Percentiles rank a stretch among this genome's conserved stretches.
Evolutionary conservation across 2,888 invertebrate genomes (phyloP).

Genomic region (Ophion ventricosus): DNA sequence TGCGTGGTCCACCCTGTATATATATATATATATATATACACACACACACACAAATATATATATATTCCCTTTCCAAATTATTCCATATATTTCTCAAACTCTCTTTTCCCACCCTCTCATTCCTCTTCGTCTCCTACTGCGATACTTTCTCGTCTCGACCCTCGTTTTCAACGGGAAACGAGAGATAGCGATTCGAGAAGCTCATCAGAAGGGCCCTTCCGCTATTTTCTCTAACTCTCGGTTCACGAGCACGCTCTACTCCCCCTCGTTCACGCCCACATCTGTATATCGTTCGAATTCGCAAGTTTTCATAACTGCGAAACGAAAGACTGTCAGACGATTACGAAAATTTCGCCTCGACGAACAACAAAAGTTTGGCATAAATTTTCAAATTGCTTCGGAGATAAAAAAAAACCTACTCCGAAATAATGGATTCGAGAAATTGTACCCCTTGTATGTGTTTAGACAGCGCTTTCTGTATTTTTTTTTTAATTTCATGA

Average conservation of each 20-base stretch:
- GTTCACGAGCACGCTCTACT: conserved; percentile 17
- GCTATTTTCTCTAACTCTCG: conserved; percentile 64
- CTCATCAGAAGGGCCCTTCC: conserved; percentile 72
- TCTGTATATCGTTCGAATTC: conserved; percentile 9
- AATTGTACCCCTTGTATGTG: no score
- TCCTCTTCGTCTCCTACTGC: conserved; percentile 38
- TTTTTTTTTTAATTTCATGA: no score
- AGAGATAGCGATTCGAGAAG: conserved; percentile 73
- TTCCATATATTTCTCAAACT: conserved; percentile 65
- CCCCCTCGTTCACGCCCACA: conserved; percentile 19
- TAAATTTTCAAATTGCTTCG: no score
- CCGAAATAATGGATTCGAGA: no score
- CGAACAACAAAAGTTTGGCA: no score
- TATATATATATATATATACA: neutral
- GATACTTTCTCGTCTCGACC: conserved; percentile 44
- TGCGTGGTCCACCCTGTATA: no score
- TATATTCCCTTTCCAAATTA: conserved; percentile 55
- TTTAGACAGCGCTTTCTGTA: no score
- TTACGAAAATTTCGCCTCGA: conserved; percentile 6
- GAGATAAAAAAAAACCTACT: no score
- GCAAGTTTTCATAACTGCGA: conserved; percentile 9
- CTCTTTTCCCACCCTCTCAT: conserved; percentile 32
- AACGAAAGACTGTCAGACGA: conserved; percentile 25
- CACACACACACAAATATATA: no score
- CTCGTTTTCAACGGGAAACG: conserved; percentile 64